Conservation (phyloP, 2,888 invertebrate genomes). For the Tortricodes alternella region DNA sequence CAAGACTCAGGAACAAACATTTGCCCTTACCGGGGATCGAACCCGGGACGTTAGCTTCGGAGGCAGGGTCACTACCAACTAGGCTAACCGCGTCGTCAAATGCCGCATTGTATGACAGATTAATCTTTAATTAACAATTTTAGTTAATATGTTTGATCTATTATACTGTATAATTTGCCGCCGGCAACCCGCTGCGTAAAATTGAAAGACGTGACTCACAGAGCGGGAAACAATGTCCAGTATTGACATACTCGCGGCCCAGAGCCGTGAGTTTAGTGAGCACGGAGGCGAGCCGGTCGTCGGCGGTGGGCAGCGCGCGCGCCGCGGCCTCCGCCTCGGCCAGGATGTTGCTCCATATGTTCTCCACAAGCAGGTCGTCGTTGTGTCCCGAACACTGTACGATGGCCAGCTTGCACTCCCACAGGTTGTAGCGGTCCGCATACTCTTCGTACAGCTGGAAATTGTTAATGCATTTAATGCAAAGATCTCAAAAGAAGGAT, state of each 20-base stretch:
- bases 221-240: conserved; percentile 94
- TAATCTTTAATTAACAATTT: too few species aligned
- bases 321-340: conserved; percentile 81
- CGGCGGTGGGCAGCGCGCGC: conserved; percentile 65
- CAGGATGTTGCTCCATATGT: conserved; percentile 95
- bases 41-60: too few species aligned
- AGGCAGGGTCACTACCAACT: too few species aligned
- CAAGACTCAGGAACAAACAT: too few species aligned
- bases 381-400: conserved; percentile 97
- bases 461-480: not conserved
- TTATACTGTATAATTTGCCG: too few species aligned
- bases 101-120: too few species aligned
- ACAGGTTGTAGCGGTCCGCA: conserved; percentile 93
- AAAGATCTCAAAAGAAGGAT: too few species aligned
- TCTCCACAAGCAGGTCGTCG: conserved; percentile 93
- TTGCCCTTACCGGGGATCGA: too few species aligned
- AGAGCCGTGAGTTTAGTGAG: conserved; percentile 90
- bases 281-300: conserved; percentile 86
- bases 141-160: too few species aligned
- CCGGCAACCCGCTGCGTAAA: too few species aligned
- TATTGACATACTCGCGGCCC: conserved; percentile 89
- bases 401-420: conserved; percentile 97
- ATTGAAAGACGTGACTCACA: conserved; percentile 82
- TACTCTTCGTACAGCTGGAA: conserved; percentile 92
- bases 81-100: too few species aligned